A percentile compares a stretch with the other conserved stretches of the same genome.
Evolutionary conservation across 1,140 invertebrate species (phyloP).

Genomic region (Odontomachus brunneus): DNA sequence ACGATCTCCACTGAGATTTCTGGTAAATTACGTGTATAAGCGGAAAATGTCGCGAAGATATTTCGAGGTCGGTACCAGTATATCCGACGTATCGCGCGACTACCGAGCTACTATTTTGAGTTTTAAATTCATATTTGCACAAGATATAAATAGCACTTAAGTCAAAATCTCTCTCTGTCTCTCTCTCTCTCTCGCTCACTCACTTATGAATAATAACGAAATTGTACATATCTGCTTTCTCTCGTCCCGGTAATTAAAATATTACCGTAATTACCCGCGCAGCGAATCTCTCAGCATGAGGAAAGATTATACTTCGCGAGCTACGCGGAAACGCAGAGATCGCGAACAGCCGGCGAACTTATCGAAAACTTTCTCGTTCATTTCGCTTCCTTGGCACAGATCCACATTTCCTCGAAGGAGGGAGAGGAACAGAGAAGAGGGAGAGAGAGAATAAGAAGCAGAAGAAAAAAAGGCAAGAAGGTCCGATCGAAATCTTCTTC

Average conservation of each 20-base stretch:
- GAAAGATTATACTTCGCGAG: constrained; percentile 32
- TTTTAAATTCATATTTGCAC: constrained; percentile 31
- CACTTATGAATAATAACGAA: constrained; percentile 37
- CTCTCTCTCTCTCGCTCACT: too few relatives aligned
- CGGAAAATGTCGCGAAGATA: constrained; percentile 3
- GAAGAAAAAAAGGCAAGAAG: background rate
- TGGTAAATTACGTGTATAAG: background rate
- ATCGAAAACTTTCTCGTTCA: constrained; percentile 60
- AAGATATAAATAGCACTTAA: constrained; percentile 49
- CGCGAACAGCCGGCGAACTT: constrained; percentile 49
- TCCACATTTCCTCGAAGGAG: constrained; percentile 1
- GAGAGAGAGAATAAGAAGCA: background rate
- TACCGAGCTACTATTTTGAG: constrained; percentile 12
- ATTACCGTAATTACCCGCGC: constrained; percentile 33
- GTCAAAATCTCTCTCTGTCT: too few relatives aligned
- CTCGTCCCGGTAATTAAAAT: constrained; percentile 45
- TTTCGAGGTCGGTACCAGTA: constrained; percentile 8
- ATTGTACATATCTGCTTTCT: background rate
- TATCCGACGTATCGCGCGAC: background rate
- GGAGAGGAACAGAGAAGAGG: constrained; percentile 20
- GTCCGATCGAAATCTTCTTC: constrained; percentile 23
- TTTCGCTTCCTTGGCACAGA: background rate
- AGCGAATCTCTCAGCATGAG: background rate
- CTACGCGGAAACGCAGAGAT: constrained; percentile 4
- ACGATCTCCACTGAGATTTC: background rate